Evolutionary conservation across 1,140 invertebrate species (phyloP).

Genomic region (Phenacoccus solenopsis): DNA sequence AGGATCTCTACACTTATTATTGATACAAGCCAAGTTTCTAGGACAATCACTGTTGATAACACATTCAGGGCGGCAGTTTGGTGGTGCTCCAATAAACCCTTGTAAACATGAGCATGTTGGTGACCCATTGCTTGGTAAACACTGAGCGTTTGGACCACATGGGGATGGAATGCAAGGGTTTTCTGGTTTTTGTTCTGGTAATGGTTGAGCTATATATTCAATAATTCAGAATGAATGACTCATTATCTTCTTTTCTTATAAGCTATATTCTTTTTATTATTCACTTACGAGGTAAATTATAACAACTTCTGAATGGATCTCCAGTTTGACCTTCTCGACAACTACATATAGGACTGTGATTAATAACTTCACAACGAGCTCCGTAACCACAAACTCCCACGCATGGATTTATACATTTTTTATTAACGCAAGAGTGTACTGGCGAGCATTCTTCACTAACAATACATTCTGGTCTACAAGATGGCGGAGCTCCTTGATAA

Average conservation of each 20-base stretch:
- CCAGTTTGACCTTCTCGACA: slow-evolving; percentile 66
- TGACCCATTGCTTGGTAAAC: slow-evolving; percentile 50
- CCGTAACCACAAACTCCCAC: slow-evolving; percentile 65
- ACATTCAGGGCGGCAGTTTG: slow-evolving; percentile 45
- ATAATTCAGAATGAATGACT: background rate
- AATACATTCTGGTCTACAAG: slow-evolving; percentile 67
- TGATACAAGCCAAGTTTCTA: slow-evolving; percentile 54
- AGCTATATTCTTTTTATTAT: too few species aligned
- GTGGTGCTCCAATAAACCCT: slow-evolving; percentile 46
- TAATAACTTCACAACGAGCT: slow-evolving; percentile 71
- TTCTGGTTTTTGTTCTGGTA: slow-evolving; percentile 28
- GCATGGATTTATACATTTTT: slow-evolving; percentile 77
- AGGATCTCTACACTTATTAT: slow-evolving; percentile 59
- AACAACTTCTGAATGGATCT: slow-evolving; percentile 69
- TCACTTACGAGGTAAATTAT: slow-evolving; percentile 40
- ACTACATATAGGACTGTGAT: slow-evolving; percentile 71
- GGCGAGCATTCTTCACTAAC: slow-evolving; percentile 65
- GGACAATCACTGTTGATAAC: slow-evolving; percentile 61
- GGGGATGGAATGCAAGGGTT: slow-evolving; percentile 61
- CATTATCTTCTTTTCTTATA: background rate
- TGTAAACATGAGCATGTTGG: slow-evolving; percentile 55
- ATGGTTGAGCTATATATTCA: slow-evolving; percentile 24
- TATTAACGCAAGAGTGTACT: slow-evolving; percentile 64
- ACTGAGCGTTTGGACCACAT: slow-evolving; percentile 68
- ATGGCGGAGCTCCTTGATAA: slow-evolving; percentile 61